A percentile compares a stretch with the other conserved stretches of the same genome.
Conservation (phyloP, 2,113 vertebrate genomes). For the Actinemys pallida region DNA sequence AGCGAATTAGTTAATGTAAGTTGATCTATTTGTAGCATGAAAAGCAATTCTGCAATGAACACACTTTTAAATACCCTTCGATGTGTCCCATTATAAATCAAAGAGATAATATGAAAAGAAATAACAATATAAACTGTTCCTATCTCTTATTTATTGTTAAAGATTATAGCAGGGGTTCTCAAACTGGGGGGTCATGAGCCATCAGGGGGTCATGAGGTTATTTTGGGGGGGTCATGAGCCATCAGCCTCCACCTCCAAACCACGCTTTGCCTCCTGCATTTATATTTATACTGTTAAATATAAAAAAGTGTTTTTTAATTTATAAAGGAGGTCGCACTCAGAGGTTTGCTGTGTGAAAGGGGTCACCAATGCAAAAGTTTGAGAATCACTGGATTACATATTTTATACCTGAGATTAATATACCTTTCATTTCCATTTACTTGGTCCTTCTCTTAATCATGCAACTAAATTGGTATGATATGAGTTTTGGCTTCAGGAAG, state of each 20-base stretch:
- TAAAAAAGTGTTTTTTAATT: too few relatives aligned
- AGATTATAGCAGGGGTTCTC: not conserved
- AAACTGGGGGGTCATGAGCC: too few relatives aligned
- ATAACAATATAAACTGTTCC: not conserved
- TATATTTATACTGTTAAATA: too few relatives aligned
- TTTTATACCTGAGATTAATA: slow-evolving; percentile 15
- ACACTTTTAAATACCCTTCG: slow-evolving; percentile 14
- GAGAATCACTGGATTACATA: not conserved
- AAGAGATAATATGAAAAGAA: not conserved
- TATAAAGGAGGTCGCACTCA: too few relatives aligned
- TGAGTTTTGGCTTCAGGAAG: not conserved
- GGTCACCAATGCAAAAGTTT: too few relatives aligned
- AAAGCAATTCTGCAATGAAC: not conserved
- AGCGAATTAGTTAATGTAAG: slow-evolving; percentile 99
- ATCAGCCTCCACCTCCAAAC: too few relatives aligned
- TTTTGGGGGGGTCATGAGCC: too few relatives aligned
- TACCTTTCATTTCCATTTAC: slow-evolving; percentile 40
- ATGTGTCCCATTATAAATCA: not conserved
- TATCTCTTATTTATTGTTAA: not conserved
- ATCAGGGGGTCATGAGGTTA: too few relatives aligned
- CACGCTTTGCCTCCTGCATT: too few relatives aligned
- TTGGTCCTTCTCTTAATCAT: slow-evolving; percentile 41
- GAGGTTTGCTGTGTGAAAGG: too few relatives aligned
- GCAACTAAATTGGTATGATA: not conserved
- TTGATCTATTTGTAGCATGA: slow-evolving; percentile 58